Percentiles rank a stretch among this genome's conserved stretches.
Evolutionary conservation across 2,113 vertebrate genomes (phyloP).

Genomic region (Cyprinus carpio): DNA sequence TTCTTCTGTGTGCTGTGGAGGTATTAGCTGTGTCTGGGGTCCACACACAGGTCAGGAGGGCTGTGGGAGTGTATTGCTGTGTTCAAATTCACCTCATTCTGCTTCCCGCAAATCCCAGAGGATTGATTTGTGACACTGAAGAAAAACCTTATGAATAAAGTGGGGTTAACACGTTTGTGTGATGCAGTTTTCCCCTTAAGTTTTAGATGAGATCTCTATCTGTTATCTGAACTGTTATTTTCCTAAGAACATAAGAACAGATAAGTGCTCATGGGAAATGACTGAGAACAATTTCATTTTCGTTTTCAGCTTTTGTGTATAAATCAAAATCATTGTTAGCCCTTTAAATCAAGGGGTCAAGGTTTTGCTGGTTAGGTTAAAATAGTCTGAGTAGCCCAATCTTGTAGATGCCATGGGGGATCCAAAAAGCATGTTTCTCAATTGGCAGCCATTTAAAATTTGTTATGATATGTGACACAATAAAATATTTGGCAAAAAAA

Average conservation of each 20-base stretch:
- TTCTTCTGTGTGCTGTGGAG: constrained; percentile 10
- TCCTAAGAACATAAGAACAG: not conserved
- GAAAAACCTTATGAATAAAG: not conserved
- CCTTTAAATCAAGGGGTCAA: not conserved
- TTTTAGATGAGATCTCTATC: constrained; percentile 4
- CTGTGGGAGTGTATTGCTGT: not conserved
- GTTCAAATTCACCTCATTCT: constrained; percentile 6
- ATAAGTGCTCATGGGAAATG: not conserved
- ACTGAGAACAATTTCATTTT: not conserved
- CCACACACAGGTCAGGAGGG: constrained; percentile 12
- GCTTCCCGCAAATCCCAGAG: not conserved
- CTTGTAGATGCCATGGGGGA: not conserved
- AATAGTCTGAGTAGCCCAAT: not conserved
- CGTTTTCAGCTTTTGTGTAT: not conserved
- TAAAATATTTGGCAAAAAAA: not conserved
- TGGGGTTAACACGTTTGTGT: not conserved
- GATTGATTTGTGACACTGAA: not conserved
- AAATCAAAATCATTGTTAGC: not conserved
- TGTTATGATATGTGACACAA: not conserved
- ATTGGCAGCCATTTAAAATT: not conserved
- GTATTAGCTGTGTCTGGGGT: not conserved
- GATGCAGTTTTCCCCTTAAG: not conserved
- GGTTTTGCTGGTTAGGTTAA: not conserved
- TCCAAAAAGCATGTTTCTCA: not conserved
- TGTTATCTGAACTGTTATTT: not conserved